Conservation (phyloP, 2,888 invertebrate genomes). For the Iphiclides podalirius region DNA sequence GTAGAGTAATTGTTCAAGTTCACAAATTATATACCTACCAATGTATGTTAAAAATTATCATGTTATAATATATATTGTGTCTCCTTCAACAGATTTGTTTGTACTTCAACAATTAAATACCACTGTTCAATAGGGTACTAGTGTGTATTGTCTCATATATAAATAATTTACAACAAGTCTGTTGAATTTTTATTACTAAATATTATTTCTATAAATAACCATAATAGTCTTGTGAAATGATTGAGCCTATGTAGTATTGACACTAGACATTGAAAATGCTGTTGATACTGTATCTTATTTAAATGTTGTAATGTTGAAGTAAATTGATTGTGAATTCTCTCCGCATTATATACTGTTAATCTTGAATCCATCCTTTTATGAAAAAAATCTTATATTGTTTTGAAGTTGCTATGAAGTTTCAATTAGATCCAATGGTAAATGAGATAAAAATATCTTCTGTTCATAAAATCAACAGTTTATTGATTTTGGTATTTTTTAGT, state of each 20-base stretch:
- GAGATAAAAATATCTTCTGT: no score
- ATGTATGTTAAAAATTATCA: slow-evolving; percentile 26
- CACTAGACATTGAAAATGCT: slow-evolving; percentile 54
- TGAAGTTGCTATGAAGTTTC: no score
- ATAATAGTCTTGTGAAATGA: slow-evolving; percentile 39
- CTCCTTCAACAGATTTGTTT: slow-evolving; percentile 48
- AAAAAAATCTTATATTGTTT: no score
- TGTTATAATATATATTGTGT: slow-evolving; percentile 46
- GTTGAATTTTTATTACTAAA: slow-evolving; percentile 44
- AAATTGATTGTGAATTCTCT: slow-evolving; percentile 57
- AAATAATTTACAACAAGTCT: slow-evolving; percentile 35
- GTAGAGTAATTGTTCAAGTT: slow-evolving; percentile 70
- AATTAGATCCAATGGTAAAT: no score
- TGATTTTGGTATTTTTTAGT: no score
- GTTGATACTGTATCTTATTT: slow-evolving; percentile 35
- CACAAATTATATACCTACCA: slow-evolving; percentile 55
- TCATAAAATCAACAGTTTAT: no score
- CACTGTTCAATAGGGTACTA: neutral
- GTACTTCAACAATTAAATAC: slow-evolving; percentile 15
- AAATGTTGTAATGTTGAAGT: slow-evolving; percentile 59
- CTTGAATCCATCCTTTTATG: slow-evolving; percentile 21
- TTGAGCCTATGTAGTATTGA: slow-evolving; percentile 67
- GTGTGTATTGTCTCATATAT: no score
- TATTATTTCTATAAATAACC: slow-evolving; percentile 36
- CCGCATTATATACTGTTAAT: slow-evolving; percentile 44